Conservation (phyloP, 2,113 vertebrate genomes). For the Naja naja region DNA sequence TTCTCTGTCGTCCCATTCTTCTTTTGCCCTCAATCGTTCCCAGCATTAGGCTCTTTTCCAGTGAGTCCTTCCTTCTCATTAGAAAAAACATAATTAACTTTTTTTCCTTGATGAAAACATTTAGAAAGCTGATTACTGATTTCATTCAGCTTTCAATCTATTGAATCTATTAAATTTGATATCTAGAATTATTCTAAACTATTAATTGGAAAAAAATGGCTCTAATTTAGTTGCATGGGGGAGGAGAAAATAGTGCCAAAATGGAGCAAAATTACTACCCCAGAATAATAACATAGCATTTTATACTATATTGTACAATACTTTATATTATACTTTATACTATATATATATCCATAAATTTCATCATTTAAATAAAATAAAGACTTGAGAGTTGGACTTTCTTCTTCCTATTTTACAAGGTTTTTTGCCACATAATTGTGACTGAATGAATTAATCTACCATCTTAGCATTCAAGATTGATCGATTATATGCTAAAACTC, state of each 20-base stretch:
- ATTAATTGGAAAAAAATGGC: conserved; percentile 53
- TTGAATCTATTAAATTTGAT: conserved; percentile 66
- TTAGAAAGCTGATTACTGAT: conserved; percentile 56
- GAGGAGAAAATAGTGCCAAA: conserved; percentile 22
- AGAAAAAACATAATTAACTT: conserved; percentile 56
- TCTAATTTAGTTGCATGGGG: conserved; percentile 23
- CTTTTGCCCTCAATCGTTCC: no score
- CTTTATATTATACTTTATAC: no score
- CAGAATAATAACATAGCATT: neutral
- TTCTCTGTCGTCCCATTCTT: no score
- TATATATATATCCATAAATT: conserved; percentile 8
- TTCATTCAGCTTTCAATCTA: conserved; percentile 57
- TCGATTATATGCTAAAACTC: neutral
- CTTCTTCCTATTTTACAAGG: no score
- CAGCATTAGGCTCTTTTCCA: no score
- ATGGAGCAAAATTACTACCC: neutral
- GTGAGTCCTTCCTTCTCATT: no score
- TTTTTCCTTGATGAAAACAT: conserved; percentile 57
- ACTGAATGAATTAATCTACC: neutral
- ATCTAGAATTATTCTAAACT: conserved; percentile 60
- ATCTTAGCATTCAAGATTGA: neutral
- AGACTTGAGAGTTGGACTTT: neutral
- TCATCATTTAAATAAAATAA: neutral
- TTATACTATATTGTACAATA: neutral
- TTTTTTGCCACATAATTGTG: neutral